These are phyloP conservation scores for Suillia variegata DNA, from an alignment of 2,888 invertebrate genomes.

Conservation along the genomic window DNA sequence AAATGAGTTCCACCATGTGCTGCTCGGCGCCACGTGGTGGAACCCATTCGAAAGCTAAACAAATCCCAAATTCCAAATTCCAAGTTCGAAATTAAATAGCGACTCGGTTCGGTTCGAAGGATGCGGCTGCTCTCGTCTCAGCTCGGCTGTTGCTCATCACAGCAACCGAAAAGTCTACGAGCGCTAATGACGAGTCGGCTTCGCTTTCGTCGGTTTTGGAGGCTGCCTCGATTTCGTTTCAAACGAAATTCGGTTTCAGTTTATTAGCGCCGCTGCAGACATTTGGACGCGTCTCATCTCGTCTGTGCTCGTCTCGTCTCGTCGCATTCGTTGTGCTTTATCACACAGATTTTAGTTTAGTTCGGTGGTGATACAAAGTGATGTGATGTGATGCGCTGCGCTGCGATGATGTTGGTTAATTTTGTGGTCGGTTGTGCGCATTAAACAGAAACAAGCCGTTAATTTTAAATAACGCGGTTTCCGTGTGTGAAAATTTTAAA, in stretches of 20 bases:
- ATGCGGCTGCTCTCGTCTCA: slow-evolving; percentile 13
- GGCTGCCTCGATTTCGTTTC: neutral
- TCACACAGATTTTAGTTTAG: no score
- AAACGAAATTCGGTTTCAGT: slow-evolving; percentile 36
- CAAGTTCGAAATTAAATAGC: no score
- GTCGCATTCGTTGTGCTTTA: no score
- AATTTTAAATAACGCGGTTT: neutral
- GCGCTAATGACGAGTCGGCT: slow-evolving; percentile 16
- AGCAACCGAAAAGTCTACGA: slow-evolving; percentile 5
- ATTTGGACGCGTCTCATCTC: slow-evolving; percentile 38
- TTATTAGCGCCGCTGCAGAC: slow-evolving; percentile 48
- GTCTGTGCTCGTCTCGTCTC: neutral
- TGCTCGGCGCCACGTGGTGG: slow-evolving; percentile 50
- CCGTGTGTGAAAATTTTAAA: neutral
- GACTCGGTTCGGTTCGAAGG: no score
- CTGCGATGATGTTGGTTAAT: neutral
- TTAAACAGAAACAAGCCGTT: neutral
- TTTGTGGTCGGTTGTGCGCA: neutral
- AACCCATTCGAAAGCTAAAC: slow-evolving; percentile 30
- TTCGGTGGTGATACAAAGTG: no score
- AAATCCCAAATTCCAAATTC: no score
- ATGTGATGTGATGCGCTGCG: no score
- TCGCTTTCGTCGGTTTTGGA: slow-evolving; percentile 14
- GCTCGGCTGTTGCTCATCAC: slow-evolving; percentile 7
- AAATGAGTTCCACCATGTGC: slow-evolving; percentile 51